Base-by-base conservation (phyloP, 2,113 vertebrate species). In the Carlito syrichta region DNA sequence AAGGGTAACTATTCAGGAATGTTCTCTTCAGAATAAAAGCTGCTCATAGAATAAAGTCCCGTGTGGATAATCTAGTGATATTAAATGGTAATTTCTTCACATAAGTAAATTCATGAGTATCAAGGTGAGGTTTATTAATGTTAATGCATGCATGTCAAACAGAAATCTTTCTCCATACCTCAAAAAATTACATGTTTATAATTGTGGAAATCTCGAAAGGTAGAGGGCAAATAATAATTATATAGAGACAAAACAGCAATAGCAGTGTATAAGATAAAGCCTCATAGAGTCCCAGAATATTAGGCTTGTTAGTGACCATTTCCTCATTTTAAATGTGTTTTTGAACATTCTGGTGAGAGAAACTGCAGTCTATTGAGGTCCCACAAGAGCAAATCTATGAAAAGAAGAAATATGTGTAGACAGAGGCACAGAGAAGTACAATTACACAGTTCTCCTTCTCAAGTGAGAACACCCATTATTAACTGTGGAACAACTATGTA, bases 381-480 rank as follows among this genome's bases (percentile, higher is more conserved):
- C 25, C 38, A 79, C n/a, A 50, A 40, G 10, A 38, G 17, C n/a
- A 79, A 13, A 43, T 25, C 2, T 19, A 48, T 6, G 22, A 32
- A 86, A 40, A 74, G 45, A 68, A 77, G 38, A 77, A 27, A 12
- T 43, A 27, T 0, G 0, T 35, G 4, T 68, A 32, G 16, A 27
- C 32, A 3, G 3, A 68, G 30, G 8, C 20, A 1, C 22, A 14
- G 3, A 35, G 60, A 71, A 30, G 14, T 35, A 43, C 8, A 43
- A 0, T 23, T 20, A 5, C 1, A 0, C 58, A 0, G 45, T 54
- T n/a, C 43, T 38, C 19, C 56, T 60, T 82, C 48, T 54, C 19
- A 60, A 32, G 38, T 71, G 32, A 62, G 62, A 58, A 86, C 35
- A 22, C 7, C 23, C 2, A 17, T 35, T 66, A 16, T 16, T 76